Evolutionary conservation across 1,140 invertebrate genomes (phyloP), one percentile per base, ranked within the genome.

Genomic region (Euglossa dilemma): DNA sequence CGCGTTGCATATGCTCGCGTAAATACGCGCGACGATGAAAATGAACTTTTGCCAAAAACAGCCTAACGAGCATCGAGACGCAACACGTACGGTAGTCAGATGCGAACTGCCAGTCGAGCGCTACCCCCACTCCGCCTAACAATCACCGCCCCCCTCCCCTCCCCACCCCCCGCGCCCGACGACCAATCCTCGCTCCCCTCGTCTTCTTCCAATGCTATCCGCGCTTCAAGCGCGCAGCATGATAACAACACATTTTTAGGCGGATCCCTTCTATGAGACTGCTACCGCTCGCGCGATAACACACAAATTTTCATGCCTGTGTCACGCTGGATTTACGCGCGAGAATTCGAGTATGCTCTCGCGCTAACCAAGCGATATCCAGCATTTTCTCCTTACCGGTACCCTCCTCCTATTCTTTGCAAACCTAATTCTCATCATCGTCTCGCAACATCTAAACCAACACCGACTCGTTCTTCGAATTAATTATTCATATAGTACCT

Each of bases 161-260:
- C 20, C 23, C 45, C 36, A 28, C 82, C 74, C 47, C 6, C 50
- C 64, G 47, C 20, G 18, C 45, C 36, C n/a, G 16, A 54, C 86
- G 71, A 82, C 83, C 87, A 87, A 88, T 87, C 87, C 78, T 45
- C 57, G 85, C n/a, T 70, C 81, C 81, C 77, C 64, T 76, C 57
- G 77, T 14, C 47, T 47, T 23, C 86, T 77, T 64, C 86, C 82
- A 56, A 61, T 75, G 64, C 73, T 67, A 79, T 74, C 76, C 84
- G 78, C 63, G 72, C 67, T 71, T 59, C 23, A 45, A 83, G 16
- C 74, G 87, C 87, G 78, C 79, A 75, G 52, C 83, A 45, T 82
- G 87, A 89, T 89, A 88, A 87, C 83, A 72, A 81, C 73, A 84
- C 79, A 73, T 54, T 85, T 76, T 86, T 89, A 86, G 63, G 71